These are phyloP conservation scores for Hecatera dysodea DNA, from an alignment of 2,888 invertebrate species.

Conservation along the genomic window DNA sequence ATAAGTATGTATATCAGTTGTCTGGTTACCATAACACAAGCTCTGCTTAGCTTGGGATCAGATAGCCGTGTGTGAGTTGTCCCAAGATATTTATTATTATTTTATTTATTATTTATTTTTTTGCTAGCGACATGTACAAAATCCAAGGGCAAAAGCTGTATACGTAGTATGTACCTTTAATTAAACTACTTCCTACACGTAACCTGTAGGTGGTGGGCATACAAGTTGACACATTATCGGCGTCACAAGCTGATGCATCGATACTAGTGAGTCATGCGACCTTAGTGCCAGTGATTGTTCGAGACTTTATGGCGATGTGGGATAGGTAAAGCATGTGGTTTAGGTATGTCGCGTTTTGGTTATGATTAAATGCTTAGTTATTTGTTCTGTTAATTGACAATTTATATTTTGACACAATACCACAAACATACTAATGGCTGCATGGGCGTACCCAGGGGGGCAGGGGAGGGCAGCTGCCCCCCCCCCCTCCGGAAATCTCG, in stretches of 20 bases:
- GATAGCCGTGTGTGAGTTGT: too few species aligned
- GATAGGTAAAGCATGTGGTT: constrained; percentile 20
- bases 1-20: too few species aligned
- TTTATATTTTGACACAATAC: too few species aligned
- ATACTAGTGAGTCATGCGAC: constrained; percentile 31
- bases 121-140: neutral
- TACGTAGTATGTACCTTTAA: neutral
- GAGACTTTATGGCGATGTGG: constrained; percentile 22
- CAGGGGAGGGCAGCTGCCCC: too few species aligned
- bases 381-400: neutral
- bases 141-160: neutral
- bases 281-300: constrained; percentile 15
- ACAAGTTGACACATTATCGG: constrained; percentile 22
- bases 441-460: too few species aligned
- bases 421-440: too few species aligned
- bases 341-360: neutral
- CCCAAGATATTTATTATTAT: too few species aligned
- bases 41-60: too few species aligned
- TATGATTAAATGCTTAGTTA: neutral
- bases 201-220: constrained; percentile 3
- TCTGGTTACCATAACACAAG: too few species aligned
- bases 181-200: constrained; percentile 1
- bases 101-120: too few species aligned
- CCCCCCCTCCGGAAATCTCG: too few species aligned
- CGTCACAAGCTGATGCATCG: constrained; percentile 11